phyloP scores from a whole-genome alignment of 1,140 invertebrate species.

The Heliconius hewitsoni region DNA sequence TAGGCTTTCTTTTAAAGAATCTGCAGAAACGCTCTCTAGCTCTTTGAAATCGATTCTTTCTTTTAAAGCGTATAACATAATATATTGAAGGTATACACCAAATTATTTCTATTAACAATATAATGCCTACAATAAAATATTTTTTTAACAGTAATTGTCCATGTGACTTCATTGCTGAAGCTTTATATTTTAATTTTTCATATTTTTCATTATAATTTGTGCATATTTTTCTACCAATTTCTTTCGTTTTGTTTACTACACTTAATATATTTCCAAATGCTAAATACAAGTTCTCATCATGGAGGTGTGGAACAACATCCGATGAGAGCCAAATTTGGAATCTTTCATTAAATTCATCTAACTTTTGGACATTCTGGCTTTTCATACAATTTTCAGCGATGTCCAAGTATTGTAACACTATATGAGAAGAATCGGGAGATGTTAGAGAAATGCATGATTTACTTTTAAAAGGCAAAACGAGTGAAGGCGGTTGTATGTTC shows the following conservation, averaged over 20 bases:
- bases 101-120: slow-evolving; percentile 62
- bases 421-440: slow-evolving; percentile 46
- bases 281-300: slow-evolving; percentile 61
- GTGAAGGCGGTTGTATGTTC: slow-evolving; percentile 45
- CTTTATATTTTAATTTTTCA: slow-evolving; percentile 30
- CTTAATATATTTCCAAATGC: slow-evolving; percentile 57
- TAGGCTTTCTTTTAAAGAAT: slow-evolving; percentile 30
- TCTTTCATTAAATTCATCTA: slow-evolving; percentile 52
- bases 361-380: slow-evolving; percentile 29
- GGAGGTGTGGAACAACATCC: slow-evolving; percentile 61
- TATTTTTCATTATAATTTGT: slow-evolving; percentile 35
- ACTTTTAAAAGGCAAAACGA: slow-evolving; percentile 67
- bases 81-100: slow-evolving; percentile 65
- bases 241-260: slow-evolving; percentile 55
- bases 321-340: slow-evolving; percentile 60
- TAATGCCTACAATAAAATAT: slow-evolving; percentile 49
- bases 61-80: slow-evolving; percentile 29
- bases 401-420: slow-evolving; percentile 61
- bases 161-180: slow-evolving; percentile 25
- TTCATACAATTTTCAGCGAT: slow-evolving; percentile 55
- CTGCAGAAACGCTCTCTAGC: slow-evolving; percentile 16
- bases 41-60: slow-evolving; percentile 23
- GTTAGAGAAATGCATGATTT: slow-evolving; percentile 50
- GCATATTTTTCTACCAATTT: slow-evolving; percentile 31
- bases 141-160: slow-evolving; percentile 54